A percentile compares a stretch with the other conserved stretches of the same genome.
Conservation (phyloP, 2,113 vertebrate species). For the Zapornia atra region DNA sequence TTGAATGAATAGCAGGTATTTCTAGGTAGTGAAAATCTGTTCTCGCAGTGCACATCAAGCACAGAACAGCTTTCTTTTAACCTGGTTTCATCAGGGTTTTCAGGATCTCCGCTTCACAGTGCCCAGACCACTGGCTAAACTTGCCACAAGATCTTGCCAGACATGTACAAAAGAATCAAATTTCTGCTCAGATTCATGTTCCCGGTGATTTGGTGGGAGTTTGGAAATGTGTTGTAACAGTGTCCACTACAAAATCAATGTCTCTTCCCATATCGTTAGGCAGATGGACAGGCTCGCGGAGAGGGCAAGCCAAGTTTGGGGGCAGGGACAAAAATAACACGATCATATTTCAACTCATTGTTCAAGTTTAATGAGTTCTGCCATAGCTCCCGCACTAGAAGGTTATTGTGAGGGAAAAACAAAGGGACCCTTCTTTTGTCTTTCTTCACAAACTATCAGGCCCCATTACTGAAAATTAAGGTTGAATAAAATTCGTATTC, state of each 20-base stretch:
- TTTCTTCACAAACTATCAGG: conserved; percentile 81
- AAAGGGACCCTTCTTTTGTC: conserved; percentile 64
- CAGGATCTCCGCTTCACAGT: not conserved
- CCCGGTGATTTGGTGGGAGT: not conserved
- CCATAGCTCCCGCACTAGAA: conserved; percentile 14
- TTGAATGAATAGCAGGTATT: not conserved
- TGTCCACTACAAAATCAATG: not conserved
- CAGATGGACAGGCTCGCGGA: conserved; percentile 31
- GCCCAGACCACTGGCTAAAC: not conserved
- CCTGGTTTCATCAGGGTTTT: not conserved
- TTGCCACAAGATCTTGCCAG: not conserved
- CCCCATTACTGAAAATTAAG: conserved; percentile 89
- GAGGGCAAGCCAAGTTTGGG: not conserved
- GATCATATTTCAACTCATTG: conserved; percentile 45
- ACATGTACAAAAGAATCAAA: not conserved
- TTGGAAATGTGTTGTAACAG: not conserved
- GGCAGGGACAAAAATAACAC: conserved; percentile 19
- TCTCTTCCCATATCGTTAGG: not conserved
- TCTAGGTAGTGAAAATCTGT: not conserved
- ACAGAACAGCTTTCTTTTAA: not conserved
- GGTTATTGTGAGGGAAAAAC: conserved; percentile 50
- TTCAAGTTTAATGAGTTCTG: conserved; percentile 59
- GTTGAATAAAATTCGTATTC: conserved; percentile 89
- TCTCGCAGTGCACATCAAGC: not conserved
- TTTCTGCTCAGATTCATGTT: not conserved